Base-by-base conservation (phyloP, 2,113 vertebrate species). In the Pleuronectes platessa region DNA sequence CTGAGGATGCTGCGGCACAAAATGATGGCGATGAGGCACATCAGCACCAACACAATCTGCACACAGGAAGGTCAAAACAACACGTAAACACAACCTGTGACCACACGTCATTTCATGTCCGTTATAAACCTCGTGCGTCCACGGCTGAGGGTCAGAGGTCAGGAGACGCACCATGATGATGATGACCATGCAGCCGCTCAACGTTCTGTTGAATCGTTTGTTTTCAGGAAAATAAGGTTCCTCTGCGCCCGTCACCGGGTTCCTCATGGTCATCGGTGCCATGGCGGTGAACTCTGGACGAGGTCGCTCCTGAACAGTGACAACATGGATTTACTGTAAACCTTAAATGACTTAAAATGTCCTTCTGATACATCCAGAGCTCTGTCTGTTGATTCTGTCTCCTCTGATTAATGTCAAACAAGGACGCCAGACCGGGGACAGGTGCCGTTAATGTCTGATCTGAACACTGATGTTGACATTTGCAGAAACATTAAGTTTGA, bases 1-100 rank as follows among this genome's bases (percentile, higher is more conserved):
- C 92, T 93, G 77, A 96, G 61, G 47, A 96, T 95, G 47, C 90
- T 93, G 0, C 90, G 88, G 54, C 95, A 95, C 72, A 94, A 79
- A 59, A 96, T 95, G 74, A 96, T 91, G 4, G 92, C 94, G 5
- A 95, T 93, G 81, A 95, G 89, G 69, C 95, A 96, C 31, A 95
- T 94, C 86, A 94, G 82, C 66, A 95, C 94, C 65, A 95, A 83
- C 0, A 24, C 0, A 0, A 92, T 59, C 92, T 93, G 88, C 62
- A 53, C 4, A 66, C 10, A 81, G 59, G 26, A 40, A n/a, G 45
- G 4, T 20, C 2, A 58, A 4, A 20, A 17, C 61, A 74, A 60
- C 24, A 31, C 8, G 49, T 51, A 2, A 17, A 56, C 49, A 55
- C 51, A 54, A 24, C 20, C 14, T 72, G 26, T 18, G 51, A 21